These are phyloP conservation scores for Leptinotarsa haldemani DNA, from an alignment of 2,888 invertebrate species.

Conservation along the genomic window DNA sequence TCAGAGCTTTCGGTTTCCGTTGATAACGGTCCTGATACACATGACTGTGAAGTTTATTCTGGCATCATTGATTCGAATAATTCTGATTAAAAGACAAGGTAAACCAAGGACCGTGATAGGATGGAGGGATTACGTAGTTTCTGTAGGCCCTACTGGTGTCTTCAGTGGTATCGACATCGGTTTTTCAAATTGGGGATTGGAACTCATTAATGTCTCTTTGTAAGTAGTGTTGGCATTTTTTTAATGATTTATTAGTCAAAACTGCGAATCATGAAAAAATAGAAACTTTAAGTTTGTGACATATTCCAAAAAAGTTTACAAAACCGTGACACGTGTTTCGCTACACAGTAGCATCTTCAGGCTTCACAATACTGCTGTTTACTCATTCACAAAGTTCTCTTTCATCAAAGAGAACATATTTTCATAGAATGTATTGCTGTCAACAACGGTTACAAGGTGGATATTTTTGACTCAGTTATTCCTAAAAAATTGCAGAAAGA, in stretches of 20 bases:
- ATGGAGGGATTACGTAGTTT: conserved; percentile 82
- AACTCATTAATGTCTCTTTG: conserved; percentile 92
- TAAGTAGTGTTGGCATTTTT: conserved; percentile 65
- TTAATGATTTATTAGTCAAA: background rate
- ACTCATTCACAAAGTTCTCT: too few species aligned
- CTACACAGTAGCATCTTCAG: too few species aligned
- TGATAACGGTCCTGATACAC: conserved; percentile 91
- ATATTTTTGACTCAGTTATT: too few species aligned
- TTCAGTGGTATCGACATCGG: conserved; percentile 97
- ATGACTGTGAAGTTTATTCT: conserved; percentile 88
- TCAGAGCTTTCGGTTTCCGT: conserved; percentile 88
- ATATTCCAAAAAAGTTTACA: too few species aligned
- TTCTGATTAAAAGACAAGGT: conserved; percentile 70
- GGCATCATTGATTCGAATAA: conserved; percentile 76
- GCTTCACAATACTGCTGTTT: too few species aligned
- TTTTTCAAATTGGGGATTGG: conserved; percentile 98
- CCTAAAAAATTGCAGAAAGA: too few species aligned
- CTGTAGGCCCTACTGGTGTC: conserved; percentile 87
- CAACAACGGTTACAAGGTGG: too few species aligned
- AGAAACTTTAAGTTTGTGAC: too few species aligned
- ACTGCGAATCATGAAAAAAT: too few species aligned
- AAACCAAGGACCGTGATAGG: conserved; percentile 76
- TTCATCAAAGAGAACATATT: too few species aligned
- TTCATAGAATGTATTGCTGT: too few species aligned
- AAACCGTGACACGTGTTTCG: too few species aligned